These are phyloP conservation scores for Ophiodon elongatus DNA, from an alignment of 2,113 vertebrate genomes.

Conservation along the genomic window DNA sequence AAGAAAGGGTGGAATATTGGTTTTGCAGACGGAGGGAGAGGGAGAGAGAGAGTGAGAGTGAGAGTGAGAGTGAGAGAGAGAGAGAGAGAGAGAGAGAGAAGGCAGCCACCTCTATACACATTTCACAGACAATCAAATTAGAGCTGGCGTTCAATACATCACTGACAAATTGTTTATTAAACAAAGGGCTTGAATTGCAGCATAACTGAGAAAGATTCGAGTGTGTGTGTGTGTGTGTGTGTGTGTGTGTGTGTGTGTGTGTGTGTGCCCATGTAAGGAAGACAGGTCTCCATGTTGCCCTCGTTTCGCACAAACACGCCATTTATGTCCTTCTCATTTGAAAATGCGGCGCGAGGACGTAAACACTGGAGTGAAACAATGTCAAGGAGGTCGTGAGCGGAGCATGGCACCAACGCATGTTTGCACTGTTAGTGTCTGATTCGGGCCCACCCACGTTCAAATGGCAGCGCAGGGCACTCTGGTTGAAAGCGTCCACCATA, in stretches of 20 bases:
- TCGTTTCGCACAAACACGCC: constrained; percentile 10
- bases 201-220: constrained; percentile 66
- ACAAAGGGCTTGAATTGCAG: constrained; percentile 82
- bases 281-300: neutral
- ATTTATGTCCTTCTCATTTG: constrained; percentile 50
- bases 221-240: constrained; percentile 21
- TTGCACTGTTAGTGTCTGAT: constrained; percentile 10
- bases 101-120: constrained; percentile 60
- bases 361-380: constrained; percentile 42
- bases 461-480: constrained; percentile 15
- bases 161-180: constrained; percentile 87
- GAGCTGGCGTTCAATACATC: constrained; percentile 77
- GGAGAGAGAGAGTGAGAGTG: constrained; percentile 29
- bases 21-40: constrained; percentile 40
- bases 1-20: constrained; percentile 40
- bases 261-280: constrained; percentile 50
- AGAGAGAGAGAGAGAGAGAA: constrained; percentile 26
- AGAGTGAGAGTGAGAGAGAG: too few species aligned
- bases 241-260: constrained; percentile 3
- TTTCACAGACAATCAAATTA: constrained; percentile 82
- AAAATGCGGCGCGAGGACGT: neutral
- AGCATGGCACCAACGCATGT: too few species aligned
- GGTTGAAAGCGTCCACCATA: constrained; percentile 35
- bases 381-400: constrained; percentile 43
- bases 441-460: constrained; percentile 56